Base-by-base conservation (phyloP, 2,113 vertebrate genomes). In the Crypturellus undulatus region DNA sequence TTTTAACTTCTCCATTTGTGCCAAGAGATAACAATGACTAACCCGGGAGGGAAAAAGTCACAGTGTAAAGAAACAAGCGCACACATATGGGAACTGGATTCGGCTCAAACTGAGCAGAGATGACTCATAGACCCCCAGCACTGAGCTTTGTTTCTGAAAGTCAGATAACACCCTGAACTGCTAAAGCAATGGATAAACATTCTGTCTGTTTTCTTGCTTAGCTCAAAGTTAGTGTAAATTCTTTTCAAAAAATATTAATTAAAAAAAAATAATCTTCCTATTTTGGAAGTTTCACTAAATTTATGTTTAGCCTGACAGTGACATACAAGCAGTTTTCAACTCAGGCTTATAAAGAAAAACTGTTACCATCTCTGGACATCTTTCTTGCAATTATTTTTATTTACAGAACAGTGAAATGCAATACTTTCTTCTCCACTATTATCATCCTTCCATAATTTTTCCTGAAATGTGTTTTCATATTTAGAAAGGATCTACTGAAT, bases 1-100 rank as follows among this genome's bases (percentile, higher is more conserved):
- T 96, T 93, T 90, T 54, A 96, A 87, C 77, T 62, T 84, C 77
- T 87, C 69, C 62, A 36, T 43, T 95, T 47, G 77, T 93, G 96
- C 95, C 95, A 95, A 96, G 73, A 94, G 95, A 93, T 96, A 96
- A 89, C 86, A 92, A 84, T 84, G 95, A 96, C 93, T 94, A 90
- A 90, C 12, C 83, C 38, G 59, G 42, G 43, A 95, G 91, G 83
- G 56, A 47, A 96, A 90, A 95, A 96, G 86, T 89, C 83, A 81
- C 2, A 1, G 62, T 38, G 68, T 72, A 90, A 85, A 78, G 86
- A 90, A 95, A 87, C 72, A 96, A 86, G 84, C 28, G 76, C 5
- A 72, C 43, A 76, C 52, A 84, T 24, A 91, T 28, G 86, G 89
- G 89, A 92, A 69, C 34, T 81, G 22, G 34, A 92, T 77, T 58